Evolutionary conservation across 2,113 vertebrate species (phyloP).

Genomic region (Haemorhous mexicanus): DNA sequence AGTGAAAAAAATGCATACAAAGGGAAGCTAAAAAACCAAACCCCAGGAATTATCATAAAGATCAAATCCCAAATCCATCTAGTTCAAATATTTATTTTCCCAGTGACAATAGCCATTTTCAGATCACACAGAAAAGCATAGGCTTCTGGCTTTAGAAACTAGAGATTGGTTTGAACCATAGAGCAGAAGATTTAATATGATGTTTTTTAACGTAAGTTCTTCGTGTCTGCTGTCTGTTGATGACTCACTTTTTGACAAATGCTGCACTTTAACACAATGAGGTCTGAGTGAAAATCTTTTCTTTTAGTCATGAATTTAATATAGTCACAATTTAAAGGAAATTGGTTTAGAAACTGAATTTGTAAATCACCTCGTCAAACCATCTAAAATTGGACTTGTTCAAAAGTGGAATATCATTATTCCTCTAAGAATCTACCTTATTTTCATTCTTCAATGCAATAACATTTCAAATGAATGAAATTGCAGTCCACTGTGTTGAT

Average conservation of each 20-base stretch:
- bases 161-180: not conserved
- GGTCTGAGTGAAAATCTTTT: not conserved
- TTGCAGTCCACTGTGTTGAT: not conserved
- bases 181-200: not conserved
- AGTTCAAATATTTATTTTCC: not conserved
- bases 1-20: not conserved
- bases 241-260: conserved; percentile 15
- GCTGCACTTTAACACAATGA: not conserved
- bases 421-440: not conserved
- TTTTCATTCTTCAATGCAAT: not conserved
- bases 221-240: not conserved
- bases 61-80: not conserved
- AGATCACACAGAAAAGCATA: not conserved
- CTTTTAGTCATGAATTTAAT: not conserved
- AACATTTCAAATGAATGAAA: not conserved
- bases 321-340: not conserved
- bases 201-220: not conserved
- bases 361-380: not conserved
- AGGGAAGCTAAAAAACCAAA: not conserved
- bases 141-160: not conserved
- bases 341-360: not conserved
- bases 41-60: not conserved
- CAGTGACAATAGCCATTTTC: not conserved
- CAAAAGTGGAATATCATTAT: not conserved
- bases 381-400: not conserved